phyloP scores from a whole-genome alignment of 2,797 vertebrate genomes.

The Acanthurus tractus region DNA sequence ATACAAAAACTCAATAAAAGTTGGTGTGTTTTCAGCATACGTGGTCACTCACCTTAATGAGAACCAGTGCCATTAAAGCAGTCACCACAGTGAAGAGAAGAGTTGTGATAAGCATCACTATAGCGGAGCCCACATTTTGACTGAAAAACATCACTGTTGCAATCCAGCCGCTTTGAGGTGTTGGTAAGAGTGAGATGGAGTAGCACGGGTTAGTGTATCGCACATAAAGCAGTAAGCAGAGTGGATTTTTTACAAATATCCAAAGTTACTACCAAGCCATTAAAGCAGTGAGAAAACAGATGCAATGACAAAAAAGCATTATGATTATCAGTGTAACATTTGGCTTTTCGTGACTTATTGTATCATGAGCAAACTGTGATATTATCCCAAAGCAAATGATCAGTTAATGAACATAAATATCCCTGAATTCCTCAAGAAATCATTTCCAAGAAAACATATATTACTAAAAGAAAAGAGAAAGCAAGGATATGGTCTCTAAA shows the following conservation, averaged over 20 bases:
- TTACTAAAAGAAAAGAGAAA: neutral
- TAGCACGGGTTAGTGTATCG: constrained; percentile 71
- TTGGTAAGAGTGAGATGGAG: constrained; percentile 70
- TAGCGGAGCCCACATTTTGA: constrained; percentile 81
- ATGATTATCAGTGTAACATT: neutral
- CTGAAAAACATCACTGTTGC: constrained; percentile 84
- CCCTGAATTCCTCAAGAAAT: no score
- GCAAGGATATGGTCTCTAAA: neutral
- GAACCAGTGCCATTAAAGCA: constrained; percentile 85
- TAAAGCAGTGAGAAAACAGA: constrained; percentile 41
- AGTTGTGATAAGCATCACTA: constrained; percentile 94
- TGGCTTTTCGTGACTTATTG: neutral
- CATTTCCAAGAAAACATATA: neutral
- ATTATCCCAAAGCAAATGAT: constrained; percentile 23
- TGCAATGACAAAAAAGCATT: constrained; percentile 33
- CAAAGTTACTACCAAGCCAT: constrained; percentile 15
- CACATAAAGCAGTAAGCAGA: constrained; percentile 43
- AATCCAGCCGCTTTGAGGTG: constrained; percentile 85
- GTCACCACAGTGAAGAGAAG: constrained; percentile 91
- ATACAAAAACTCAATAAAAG: neutral
- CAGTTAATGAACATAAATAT: neutral
- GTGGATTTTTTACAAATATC: constrained; percentile 42
- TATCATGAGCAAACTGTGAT: neutral
- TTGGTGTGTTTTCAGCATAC: neutral
- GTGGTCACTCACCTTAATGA: constrained; percentile 82